Conservation (phyloP, 2,888 invertebrate genomes). For the Amorpha juglandis region DNA sequence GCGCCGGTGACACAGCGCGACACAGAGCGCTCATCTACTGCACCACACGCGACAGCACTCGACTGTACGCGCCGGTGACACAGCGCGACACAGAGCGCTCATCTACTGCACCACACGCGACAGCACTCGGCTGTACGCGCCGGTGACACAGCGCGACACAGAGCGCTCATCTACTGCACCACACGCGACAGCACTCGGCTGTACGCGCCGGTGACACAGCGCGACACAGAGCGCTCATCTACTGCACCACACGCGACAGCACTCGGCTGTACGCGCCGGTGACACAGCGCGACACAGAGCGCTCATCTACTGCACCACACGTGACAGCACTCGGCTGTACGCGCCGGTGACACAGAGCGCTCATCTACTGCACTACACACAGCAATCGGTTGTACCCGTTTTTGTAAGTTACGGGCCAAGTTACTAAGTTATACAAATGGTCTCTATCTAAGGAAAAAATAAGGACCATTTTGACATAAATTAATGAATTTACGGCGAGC, state of each 20-base stretch:
- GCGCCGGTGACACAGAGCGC: conserved; percentile 15
- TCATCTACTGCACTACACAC: conserved; percentile 16
- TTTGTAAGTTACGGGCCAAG: conserved; percentile 6
- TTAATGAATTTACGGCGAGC: conserved; percentile 38
- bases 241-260: conserved; percentile 14
- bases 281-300: conserved; percentile 11
- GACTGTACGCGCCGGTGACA: conserved; percentile 10
- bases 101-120: conserved; percentile 2
- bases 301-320: conserved; percentile 16
- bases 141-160: conserved; percentile 18
- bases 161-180: conserved; percentile 20
- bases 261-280: conserved; percentile 17
- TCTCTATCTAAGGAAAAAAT: conserved; percentile 31
- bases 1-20: neutral
- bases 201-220: conserved; percentile 19
- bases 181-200: conserved; percentile 18
- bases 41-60: conserved; percentile 1
- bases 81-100: conserved; percentile 12
- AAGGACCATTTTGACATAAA: conserved; percentile 30
- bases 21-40: neutral
- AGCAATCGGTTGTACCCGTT: neutral
- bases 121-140: conserved; percentile 12
- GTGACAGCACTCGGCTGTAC: too few species aligned
- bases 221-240: conserved; percentile 10
- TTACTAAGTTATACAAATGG: conserved; percentile 24